Conservation (phyloP, 2,888 invertebrate species). For the Aquatica leii region DNA sequence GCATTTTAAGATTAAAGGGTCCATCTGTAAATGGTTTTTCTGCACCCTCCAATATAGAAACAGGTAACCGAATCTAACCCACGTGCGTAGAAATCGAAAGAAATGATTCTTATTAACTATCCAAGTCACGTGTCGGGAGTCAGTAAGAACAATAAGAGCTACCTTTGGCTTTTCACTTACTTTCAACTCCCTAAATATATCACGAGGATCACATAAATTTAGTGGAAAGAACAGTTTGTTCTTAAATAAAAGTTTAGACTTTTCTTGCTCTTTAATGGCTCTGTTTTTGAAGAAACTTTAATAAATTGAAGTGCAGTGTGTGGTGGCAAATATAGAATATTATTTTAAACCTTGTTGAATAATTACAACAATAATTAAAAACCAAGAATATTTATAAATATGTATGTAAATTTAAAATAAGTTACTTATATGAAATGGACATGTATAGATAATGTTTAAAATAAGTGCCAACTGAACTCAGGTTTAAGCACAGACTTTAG, state of each 20-base stretch:
- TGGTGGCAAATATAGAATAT: neutral
- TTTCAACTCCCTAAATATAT: constrained; percentile 47
- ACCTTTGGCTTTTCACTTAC: constrained; percentile 49
- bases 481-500: no score
- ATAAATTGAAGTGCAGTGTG: neutral
- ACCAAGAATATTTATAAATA: no score
- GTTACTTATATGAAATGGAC: no score
- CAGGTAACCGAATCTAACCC: constrained; percentile 44
- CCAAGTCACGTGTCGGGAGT: constrained; percentile 30
- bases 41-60: constrained; percentile 22
- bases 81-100: constrained; percentile 43
- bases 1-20: constrained; percentile 36
- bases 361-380: no score
- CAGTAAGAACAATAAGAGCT: constrained; percentile 48
- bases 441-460: no score
- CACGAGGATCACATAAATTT: constrained; percentile 38
- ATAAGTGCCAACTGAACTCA: no score
- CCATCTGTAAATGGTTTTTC: constrained; percentile 32
- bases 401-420: no score
- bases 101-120: constrained; percentile 19
- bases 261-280: constrained; percentile 10
- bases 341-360: neutral
- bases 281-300: neutral
- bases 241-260: constrained; percentile 16
- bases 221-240: constrained; percentile 28